Percentiles rank a stretch among this genome's conserved stretches.
Evolutionary conservation across 2,888 invertebrate species (phyloP).

Genomic region (Anthophora plumipes): DNA sequence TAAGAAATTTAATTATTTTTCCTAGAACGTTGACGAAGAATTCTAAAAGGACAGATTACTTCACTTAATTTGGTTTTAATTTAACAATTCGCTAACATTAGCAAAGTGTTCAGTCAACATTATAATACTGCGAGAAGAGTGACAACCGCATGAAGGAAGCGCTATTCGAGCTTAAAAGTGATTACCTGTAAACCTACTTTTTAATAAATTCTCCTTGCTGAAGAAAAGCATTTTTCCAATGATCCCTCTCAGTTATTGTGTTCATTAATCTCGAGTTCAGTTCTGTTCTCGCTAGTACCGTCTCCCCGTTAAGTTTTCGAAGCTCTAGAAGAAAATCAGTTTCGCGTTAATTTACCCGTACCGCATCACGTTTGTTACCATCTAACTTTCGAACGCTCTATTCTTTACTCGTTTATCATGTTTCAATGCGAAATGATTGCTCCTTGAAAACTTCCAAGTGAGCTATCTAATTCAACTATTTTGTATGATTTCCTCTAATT

Average conservation of each 20-base stretch:
- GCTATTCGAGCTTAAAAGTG: background rate
- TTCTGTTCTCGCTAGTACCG: conserved; percentile 32
- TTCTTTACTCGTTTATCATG: background rate
- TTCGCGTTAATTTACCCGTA: background rate
- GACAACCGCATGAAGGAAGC: background rate
- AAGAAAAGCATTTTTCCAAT: conserved; percentile 64
- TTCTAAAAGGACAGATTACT: too few species aligned
- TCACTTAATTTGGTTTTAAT: too few species aligned
- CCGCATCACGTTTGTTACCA: background rate
- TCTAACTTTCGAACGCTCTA: background rate
- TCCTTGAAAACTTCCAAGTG: background rate
- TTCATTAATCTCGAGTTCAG: conserved; percentile 47
- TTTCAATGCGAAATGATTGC: background rate
- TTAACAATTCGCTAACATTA: background rate
- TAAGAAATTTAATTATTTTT: too few species aligned
- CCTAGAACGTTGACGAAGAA: too few species aligned
- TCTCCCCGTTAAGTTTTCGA: conserved; percentile 35
- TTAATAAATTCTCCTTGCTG: conserved; percentile 48
- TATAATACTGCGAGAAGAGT: background rate
- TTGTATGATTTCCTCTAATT: too few species aligned
- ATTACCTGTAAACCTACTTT: conserved; percentile 17
- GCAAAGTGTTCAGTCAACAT: background rate
- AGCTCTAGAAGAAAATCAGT: conserved; percentile 30
- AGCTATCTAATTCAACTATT: too few species aligned
- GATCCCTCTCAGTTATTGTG: conserved; percentile 53